Conservation (phyloP, 2,113 vertebrate genomes). For the Ornithorhynchus anatinus region DNA sequence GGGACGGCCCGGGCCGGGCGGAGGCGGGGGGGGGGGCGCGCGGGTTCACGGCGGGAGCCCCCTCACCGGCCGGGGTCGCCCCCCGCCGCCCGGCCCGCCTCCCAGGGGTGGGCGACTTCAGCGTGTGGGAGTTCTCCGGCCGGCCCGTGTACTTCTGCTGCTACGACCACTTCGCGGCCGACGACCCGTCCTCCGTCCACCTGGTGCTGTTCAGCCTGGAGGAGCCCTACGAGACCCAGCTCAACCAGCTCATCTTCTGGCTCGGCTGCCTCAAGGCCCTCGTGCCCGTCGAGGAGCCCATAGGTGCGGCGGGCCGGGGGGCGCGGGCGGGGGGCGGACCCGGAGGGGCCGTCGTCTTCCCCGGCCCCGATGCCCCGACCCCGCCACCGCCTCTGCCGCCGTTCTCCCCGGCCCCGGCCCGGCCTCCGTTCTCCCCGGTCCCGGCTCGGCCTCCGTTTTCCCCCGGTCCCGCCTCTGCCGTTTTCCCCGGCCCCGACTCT, state of each 20-base stretch:
- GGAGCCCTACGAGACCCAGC: constrained; percentile 94
- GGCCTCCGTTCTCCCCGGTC: too few relatives aligned
- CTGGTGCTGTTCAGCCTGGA: constrained; percentile 92
- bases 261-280: constrained; percentile 93
- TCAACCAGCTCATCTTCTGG: constrained; percentile 96
- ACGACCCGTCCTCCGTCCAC: constrained; percentile 89
- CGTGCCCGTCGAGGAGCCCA: constrained; percentile 84
- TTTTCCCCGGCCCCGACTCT: too few relatives aligned
- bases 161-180: constrained; percentile 95
- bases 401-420: too few relatives aligned
- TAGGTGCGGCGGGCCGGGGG: constrained; percentile 71
- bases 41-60: background rate
- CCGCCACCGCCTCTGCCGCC: too few relatives aligned
- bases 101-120: constrained; percentile 94
- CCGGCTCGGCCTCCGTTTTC: too few relatives aligned
- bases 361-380: too few relatives aligned
- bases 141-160: constrained; percentile 95
- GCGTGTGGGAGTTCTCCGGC: constrained; percentile 96
- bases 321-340: background rate
- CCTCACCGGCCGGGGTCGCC: background rate
- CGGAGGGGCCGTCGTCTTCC: too few relatives aligned
- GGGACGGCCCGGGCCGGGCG: background rate
- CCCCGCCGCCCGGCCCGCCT: too few relatives aligned
- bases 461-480: too few relatives aligned
- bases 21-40: rapidly evolving